These are phyloP conservation scores for Drosophila rubida DNA, from an alignment of 2,888 invertebrate species.

Conservation along the genomic window DNA sequence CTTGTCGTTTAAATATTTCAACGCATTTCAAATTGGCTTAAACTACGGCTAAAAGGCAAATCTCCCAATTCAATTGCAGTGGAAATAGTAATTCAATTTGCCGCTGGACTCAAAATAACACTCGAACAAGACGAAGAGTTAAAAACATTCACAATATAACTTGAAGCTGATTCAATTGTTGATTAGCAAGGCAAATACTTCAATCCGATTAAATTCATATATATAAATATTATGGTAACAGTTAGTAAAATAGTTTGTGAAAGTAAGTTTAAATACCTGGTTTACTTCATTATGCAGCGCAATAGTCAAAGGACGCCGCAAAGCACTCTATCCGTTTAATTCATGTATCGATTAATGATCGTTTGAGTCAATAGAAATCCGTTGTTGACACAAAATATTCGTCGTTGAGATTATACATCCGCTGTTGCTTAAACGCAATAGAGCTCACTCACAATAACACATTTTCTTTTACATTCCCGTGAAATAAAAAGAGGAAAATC, in stretches of 20 bases:
- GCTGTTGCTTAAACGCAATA: background rate
- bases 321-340: no score
- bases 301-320: no score
- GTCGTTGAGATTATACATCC: background rate
- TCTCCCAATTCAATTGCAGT: slow-evolving; percentile 5
- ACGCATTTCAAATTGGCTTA: slow-evolving; percentile 2
- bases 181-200: no score
- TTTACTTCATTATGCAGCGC: background rate
- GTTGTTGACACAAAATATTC: background rate
- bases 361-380: background rate
- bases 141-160: no score
- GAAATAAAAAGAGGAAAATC: no score
- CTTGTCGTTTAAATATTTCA: slow-evolving; percentile 22
- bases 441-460: background rate
- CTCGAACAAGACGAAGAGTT: background rate
- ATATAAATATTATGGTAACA: no score
- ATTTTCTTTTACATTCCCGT: background rate
- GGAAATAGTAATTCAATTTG: background rate
- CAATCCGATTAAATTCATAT: no score
- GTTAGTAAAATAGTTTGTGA: no score
- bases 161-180: no score
- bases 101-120: background rate
- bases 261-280: background rate
- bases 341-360: no score
- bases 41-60: slow-evolving; percentile 13